Conservation (phyloP, 2,888 invertebrate species). For the Herminia tarsipennalis region DNA sequence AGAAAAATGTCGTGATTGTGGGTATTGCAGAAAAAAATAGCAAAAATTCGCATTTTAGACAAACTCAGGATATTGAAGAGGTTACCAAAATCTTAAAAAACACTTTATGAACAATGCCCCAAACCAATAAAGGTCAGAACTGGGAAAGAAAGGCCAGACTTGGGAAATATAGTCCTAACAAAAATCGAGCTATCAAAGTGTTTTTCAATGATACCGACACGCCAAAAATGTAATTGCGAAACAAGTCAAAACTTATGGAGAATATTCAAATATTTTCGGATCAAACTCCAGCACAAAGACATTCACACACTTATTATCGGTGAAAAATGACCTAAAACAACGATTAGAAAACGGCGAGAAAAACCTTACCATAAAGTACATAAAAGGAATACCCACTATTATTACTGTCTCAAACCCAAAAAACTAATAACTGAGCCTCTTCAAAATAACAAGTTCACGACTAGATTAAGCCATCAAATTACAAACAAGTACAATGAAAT, state of each 20-base stretch:
- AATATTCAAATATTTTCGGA: constrained; percentile 6
- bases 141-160: no score
- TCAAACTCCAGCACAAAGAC: no score
- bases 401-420: constrained; percentile 18
- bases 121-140: constrained; percentile 7
- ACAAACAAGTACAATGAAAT: constrained; percentile 20
- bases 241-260: constrained; percentile 3
- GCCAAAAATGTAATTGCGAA: background rate
- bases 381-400: constrained; percentile 4
- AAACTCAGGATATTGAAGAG: no score
- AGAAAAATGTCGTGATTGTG: no score
- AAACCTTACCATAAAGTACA: background rate
- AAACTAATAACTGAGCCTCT: constrained; percentile 22
- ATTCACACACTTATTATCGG: constrained; percentile 1
- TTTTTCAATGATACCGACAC: constrained; percentile 1
- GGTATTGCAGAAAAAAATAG: no score
- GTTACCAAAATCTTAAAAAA: no score
- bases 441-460: no score
- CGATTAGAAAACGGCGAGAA: constrained; percentile 6
- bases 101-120: background rate
- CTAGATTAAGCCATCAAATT: constrained; percentile 11
- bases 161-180: constrained; percentile 8
- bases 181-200: constrained; percentile 9
- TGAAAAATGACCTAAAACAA: constrained; percentile 8
- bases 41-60: no score